Evolutionary conservation across 2,797 vertebrate genomes (phyloP).

Genomic region (Xiphorhynchus erythropygius): DNA sequence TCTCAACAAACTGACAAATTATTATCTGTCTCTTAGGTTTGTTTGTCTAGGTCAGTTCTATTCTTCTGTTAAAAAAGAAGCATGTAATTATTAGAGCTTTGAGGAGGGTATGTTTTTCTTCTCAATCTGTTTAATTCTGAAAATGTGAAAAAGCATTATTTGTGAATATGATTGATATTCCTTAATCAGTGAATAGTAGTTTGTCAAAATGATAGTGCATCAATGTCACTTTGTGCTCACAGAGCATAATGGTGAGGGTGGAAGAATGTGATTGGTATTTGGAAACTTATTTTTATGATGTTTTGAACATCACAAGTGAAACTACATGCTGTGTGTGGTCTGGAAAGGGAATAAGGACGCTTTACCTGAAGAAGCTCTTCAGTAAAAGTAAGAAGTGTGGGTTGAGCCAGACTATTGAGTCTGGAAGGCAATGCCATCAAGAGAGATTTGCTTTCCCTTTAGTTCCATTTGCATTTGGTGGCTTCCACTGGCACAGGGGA

Average conservation of each 20-base stretch:
- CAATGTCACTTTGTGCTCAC: not conserved
- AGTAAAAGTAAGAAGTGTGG: not conserved
- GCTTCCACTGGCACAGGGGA: not conserved
- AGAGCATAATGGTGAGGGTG: not conserved
- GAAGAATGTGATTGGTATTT: not conserved
- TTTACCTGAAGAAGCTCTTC: not conserved
- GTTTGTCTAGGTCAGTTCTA: not conserved
- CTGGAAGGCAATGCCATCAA: not conserved
- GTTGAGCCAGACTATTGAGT: not conserved
- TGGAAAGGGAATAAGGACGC: not conserved
- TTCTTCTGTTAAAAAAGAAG: not conserved
- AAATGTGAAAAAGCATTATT: not conserved
- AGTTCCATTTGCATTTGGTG: not conserved
- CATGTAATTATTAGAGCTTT: not conserved
- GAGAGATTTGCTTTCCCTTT: not conserved
- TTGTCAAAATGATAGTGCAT: not conserved
- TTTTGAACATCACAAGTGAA: not conserved
- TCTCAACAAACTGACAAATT: not conserved
- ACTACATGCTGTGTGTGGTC: not conserved
- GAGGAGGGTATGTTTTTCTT: not conserved
- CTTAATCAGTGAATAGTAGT: not conserved
- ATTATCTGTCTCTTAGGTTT: not conserved
- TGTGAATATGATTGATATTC: not conserved
- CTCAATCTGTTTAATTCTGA: not conserved
- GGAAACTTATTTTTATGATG: not conserved